Base-by-base conservation (phyloP, 2,888 invertebrate genomes). In the Hydrotaea diabolus region DNA sequence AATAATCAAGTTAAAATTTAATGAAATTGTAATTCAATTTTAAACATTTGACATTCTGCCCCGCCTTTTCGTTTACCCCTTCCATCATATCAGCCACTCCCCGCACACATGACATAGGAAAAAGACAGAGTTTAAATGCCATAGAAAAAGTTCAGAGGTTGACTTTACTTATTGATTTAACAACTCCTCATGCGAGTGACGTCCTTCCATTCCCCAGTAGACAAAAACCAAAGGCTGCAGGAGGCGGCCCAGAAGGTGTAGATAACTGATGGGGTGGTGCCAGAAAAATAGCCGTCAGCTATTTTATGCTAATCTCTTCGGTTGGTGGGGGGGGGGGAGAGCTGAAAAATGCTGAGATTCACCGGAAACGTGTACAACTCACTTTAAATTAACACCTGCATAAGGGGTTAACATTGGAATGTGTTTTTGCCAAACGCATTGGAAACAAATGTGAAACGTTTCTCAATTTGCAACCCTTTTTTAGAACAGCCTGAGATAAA, bases 1-100 rank as follows among this genome's bases (percentile, higher is more conserved):
- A 53, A 59, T 75, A 77, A 80, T 80, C 62, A 75, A 80, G 80
- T 84, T 78, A 55, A 72, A 80, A 72, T 83, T 64, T 83, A 83
- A 83, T 77, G 62, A 80, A 80, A 77, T 64, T 71, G 55, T 83
- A 83, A 83, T 77, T 83, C 62, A 80, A 83, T 83, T 80, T 80
- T 15, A 74, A 77, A 49, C 39, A 72, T 77, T 84, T 72, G 53
- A 66, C 43, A 64, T 64, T 15, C 9, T 13, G n/a, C 15, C 59
- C 59, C 26, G 13, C 59, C 26, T 26, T 21, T 7, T 2, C 7
- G 31, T n/a, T n/a, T n/a, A n/a, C n/a, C 17, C 39, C n/a, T 23
- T 13, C 2, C 23, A 59, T 26, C 23, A 23, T 23, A 1, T 1
- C 7, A n/a, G 19, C 21, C 23, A 21, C 57, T 17, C 7, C 19